These are phyloP conservation scores for Alaudala cheleensis DNA, from an alignment of 2,113 vertebrate species.

Conservation along the genomic window DNA sequence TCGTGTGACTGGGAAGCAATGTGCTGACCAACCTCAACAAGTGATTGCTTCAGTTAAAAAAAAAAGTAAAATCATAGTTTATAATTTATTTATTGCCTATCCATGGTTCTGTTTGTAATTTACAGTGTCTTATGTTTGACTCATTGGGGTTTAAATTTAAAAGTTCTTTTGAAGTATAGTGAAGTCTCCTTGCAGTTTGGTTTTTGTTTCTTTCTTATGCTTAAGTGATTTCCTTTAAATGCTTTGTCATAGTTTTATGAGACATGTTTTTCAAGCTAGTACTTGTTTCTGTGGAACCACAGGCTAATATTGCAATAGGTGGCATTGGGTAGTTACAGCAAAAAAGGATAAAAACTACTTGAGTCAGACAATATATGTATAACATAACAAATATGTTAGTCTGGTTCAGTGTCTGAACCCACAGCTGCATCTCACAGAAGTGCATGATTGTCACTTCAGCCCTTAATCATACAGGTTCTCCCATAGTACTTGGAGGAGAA, in stretches of 20 bases:
- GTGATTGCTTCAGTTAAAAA: neutral
- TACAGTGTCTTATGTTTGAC: neutral
- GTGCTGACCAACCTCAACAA: neutral
- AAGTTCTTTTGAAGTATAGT: neutral
- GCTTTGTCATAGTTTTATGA: neutral
- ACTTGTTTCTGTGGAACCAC: neutral
- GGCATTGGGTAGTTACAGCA: neutral
- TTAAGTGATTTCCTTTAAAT: neutral
- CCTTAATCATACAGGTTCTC: neutral
- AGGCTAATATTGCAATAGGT: neutral
- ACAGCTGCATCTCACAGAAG: rapidly evolving
- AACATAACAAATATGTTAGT: neutral
- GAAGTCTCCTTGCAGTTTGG: neutral
- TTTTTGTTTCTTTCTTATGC: neutral
- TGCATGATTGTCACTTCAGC: neutral
- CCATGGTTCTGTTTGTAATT: neutral
- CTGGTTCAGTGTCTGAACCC: neutral
- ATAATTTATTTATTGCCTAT: neutral
- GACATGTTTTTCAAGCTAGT: neutral
- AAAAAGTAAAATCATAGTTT: neutral
- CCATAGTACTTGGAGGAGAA: neutral
- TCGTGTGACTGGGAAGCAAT: neutral
- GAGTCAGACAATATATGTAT: neutral
- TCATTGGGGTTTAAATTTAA: rapidly evolving
- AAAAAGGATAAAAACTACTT: neutral